These are phyloP conservation scores for Dicrostonyx torquatus DNA, from an alignment of 2,797 vertebrate species.

Conservation along the genomic window DNA sequence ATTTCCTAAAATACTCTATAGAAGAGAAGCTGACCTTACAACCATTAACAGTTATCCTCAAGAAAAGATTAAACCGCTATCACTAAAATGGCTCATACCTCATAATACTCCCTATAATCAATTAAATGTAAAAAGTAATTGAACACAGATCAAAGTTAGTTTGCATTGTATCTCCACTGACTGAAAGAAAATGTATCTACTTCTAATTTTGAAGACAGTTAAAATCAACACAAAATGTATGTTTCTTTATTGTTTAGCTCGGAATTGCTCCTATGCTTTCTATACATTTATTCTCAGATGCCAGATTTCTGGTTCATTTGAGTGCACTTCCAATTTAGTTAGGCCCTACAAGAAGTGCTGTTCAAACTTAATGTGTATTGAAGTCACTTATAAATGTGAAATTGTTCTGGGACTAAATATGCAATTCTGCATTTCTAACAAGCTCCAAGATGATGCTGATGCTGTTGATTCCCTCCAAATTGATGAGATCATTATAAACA, in stretches of 20 bases:
- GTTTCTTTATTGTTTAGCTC: neutral
- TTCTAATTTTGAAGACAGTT: slow-evolving; percentile 35
- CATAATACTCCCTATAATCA: neutral
- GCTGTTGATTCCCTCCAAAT: neutral
- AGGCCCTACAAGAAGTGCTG: neutral
- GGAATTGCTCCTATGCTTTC: neutral
- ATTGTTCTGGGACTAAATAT: neutral
- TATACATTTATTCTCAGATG: slow-evolving; percentile 44
- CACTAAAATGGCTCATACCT: neutral
- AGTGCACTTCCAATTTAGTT: slow-evolving; percentile 3
- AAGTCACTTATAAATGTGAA: slow-evolving; percentile 45
- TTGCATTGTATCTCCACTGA: neutral
- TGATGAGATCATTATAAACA: neutral
- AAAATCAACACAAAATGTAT: neutral
- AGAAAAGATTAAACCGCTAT: neutral
- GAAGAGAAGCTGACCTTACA: neutral
- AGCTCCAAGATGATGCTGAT: neutral
- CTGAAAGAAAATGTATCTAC: neutral
- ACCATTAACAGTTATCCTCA: neutral
- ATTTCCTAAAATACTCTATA: slow-evolving; percentile 6
- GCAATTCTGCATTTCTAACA: slow-evolving; percentile 18
- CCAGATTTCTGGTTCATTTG: neutral
- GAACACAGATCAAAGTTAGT: neutral
- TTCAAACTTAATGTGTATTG: neutral
- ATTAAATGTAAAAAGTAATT: neutral